phyloP scores from a whole-genome alignment of 2,797 vertebrate genomes.

The Sitta carolinensis region DNA sequence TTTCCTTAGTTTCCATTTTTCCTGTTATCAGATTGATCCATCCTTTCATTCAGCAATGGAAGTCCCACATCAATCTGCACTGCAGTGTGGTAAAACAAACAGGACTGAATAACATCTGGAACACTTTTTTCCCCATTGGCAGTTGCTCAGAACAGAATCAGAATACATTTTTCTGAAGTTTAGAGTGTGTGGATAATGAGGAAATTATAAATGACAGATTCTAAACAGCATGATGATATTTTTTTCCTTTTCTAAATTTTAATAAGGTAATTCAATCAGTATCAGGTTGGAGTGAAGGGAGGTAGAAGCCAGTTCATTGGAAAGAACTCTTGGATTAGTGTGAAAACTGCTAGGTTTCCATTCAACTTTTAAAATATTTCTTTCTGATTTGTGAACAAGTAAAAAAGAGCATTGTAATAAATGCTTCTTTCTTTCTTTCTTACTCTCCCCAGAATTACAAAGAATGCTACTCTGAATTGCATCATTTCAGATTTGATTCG shows the following conservation, averaged over 20 bases:
- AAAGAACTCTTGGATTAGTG: neutral
- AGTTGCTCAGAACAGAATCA: slow-evolving; percentile 4
- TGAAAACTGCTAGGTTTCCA: neutral
- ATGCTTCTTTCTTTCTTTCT: neutral
- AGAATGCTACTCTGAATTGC: neutral
- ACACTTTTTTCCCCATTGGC: slow-evolving; percentile 12
- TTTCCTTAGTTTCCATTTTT: neutral
- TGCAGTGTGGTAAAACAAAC: neutral
- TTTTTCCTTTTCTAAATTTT: neutral
- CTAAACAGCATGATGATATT: neutral
- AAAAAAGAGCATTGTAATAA: neutral
- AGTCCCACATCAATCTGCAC: neutral
- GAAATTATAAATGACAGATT: slow-evolving; percentile 54
- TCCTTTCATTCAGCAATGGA: slow-evolving; percentile 10
- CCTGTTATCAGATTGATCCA: slow-evolving; percentile 2
- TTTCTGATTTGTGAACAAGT: neutral
- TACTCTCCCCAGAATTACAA: neutral
- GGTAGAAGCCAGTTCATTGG: neutral
- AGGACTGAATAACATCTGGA: slow-evolving; percentile 44
- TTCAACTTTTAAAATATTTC: neutral
- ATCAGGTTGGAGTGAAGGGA: neutral
- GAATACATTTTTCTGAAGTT: slow-evolving; percentile 41
- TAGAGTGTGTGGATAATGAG: neutral
- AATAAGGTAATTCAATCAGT: slow-evolving; percentile 11
- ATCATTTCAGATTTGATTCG: neutral